Base-by-base conservation (phyloP, 2,113 vertebrate genomes). In the Polypterus bichir region DNA sequence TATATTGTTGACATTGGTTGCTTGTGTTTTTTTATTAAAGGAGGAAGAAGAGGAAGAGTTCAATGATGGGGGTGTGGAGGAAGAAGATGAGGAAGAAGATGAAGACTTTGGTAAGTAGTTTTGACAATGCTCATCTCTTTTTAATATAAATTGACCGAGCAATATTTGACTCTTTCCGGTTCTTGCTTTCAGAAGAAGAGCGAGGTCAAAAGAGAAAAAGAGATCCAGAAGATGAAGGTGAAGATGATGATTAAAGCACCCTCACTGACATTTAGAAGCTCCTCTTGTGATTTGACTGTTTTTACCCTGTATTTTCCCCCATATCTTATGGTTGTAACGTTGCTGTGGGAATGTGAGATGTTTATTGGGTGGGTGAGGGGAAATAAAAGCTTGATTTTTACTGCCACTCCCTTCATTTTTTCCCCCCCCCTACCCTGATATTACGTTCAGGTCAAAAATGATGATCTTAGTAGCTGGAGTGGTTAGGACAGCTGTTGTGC, bases 121-220 rank as follows among this genome's bases (percentile, higher is more conserved):
- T 49, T 10, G 7, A 27, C 7, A 3, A 6, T 45, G 9, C 10
- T 53, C 53, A 3, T 54, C 1, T 54, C 4, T 11, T 54, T 11
- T 53, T 10, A 2, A 2, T 8, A 2, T 7, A 2, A 10, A 53
- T 27, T 27, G 27, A 27, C 27, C 27, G 2, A 27, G 27, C 27
- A 27, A 27, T 27, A 27, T 27, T 27, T 27, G 53, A 45, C 8
- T 46, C 47, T 7, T 3, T 58, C 11, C 11, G 47, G 11, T 46
- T 7, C 4, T 3, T 7, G 3, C 71, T 74, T 68, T 2, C 59
- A 92, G 90, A 91, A 57, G 91, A 90, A 64, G 90, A 88, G 55
- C 83, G 73, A 76, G 92, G 94, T 67, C 84, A 92, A 83, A 98
- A 97, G 81, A 93, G 94, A 71, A 98, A 98, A 94, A 85, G 93